These are phyloP conservation scores for Mechanitis messenoides DNA, from an alignment of 2,888 invertebrate genomes.

Conservation along the genomic window DNA sequence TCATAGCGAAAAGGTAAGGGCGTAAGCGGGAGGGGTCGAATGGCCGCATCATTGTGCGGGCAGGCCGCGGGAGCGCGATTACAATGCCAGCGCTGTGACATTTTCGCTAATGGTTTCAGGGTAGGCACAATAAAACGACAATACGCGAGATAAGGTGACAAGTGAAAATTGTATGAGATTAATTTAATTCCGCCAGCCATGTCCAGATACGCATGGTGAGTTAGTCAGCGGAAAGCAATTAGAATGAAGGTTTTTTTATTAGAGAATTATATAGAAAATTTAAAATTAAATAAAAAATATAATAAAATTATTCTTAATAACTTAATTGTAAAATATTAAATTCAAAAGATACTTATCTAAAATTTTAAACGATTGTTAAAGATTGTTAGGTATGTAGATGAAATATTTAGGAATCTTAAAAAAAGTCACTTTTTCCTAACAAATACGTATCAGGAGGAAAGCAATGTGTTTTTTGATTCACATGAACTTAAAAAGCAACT, in stretches of 20 bases:
- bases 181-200: constrained; percentile 57
- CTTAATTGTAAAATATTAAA: too few relatives aligned
- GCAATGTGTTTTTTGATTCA: not conserved
- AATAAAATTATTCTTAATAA: too few relatives aligned
- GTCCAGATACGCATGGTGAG: constrained; percentile 30
- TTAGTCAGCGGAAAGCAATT: too few relatives aligned
- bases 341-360: too few relatives aligned
- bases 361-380: too few relatives aligned
- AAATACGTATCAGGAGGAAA: not conserved
- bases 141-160: constrained; percentile 74
- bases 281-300: too few relatives aligned
- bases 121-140: constrained; percentile 76
- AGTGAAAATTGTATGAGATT: constrained; percentile 75
- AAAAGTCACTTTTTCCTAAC: too few relatives aligned
- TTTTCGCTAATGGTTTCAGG: constrained; percentile 76
- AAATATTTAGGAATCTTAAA: too few relatives aligned
- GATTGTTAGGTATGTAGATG: too few relatives aligned
- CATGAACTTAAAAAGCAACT: constrained; percentile 36
- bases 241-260: too few relatives aligned
- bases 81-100: constrained; percentile 74
- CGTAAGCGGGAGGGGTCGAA: constrained; percentile 62
- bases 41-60: constrained; percentile 70
- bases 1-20: constrained; percentile 68
- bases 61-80: constrained; percentile 62
- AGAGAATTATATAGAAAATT: too few relatives aligned